Evolutionary conservation across 2,113 vertebrate species (phyloP), one percentile per base, ranked within the genome.

Genomic region (Myrmecophaga tridactyla): DNA sequence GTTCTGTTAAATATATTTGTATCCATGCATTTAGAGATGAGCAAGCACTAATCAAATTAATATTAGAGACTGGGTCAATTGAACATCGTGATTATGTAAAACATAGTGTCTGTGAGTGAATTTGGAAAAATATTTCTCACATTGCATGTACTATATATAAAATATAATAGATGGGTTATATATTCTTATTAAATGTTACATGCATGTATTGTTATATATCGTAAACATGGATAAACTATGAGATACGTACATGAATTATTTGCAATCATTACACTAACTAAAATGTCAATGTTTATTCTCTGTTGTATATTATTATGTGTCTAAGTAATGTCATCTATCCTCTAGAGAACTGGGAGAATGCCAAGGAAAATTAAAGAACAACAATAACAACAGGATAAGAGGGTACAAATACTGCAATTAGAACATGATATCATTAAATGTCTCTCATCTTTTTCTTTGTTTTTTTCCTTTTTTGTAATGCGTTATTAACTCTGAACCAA

Each of bases 401-500:
- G 25, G 17, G 0, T 80, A 82, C 67, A 27, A 83, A 12, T 60
- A 25, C 81, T 51, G 10, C 31, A 31, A 70, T 34, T 72, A 21
- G 80, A 90, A 80, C 0, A 7, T 20, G 69, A 21, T n/a, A 20
- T 80, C 9, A 34, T 34, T 65, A 31, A 31, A 14, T 9, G 46
- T 11, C 46, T 62, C 27, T 62, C 60, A 27, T 5, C 76, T 53
- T 14, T 6, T 58, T 17, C 84, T 5, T 84, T n/a, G 4, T 17
- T 78, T 95, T 92, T 41, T 75, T 58, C 21, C 46, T 43, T 41
- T 78, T 58, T 80, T 80, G 81, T 63, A 53, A 48, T 48, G 46
- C 7, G 93, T 51, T 41, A 76, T 58, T 94, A 76, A 93, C 51
- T 27, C 21, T 89, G 48, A 85, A 51, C 20, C 83, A 95, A 86